Percentiles rank a stretch among this genome's conserved stretches.
These are phyloP conservation scores for Nothocercus julius DNA, from an alignment of 2,113 vertebrate genomes.

Conservation along the genomic window DNA sequence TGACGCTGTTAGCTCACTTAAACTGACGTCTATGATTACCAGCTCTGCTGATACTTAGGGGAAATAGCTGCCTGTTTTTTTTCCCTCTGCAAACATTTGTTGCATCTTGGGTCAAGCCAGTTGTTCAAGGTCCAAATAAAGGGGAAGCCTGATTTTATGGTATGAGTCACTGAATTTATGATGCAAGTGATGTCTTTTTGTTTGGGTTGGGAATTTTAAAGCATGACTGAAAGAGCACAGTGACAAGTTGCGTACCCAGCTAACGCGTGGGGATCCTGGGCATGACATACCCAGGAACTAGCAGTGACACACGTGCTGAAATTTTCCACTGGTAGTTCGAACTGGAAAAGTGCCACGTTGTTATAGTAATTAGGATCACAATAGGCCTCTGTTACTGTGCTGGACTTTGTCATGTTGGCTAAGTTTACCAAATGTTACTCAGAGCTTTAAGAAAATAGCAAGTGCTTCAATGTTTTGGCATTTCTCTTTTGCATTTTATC, in stretches of 20 bases:
- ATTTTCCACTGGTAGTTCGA: background rate
- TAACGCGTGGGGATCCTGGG: background rate
- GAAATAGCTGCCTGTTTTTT: conserved; percentile 11
- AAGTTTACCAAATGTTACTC: background rate
- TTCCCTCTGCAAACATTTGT: conserved; percentile 17
- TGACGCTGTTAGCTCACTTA: conserved; percentile 11
- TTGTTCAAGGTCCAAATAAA: conserved; percentile 37
- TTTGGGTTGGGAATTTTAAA: conserved; percentile 5
- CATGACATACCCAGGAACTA: background rate
- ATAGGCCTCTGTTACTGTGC: background rate
- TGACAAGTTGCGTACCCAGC: background rate
- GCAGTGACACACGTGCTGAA: background rate
- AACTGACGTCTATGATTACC: conserved; percentile 12
- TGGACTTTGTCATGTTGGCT: background rate
- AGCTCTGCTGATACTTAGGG: background rate
- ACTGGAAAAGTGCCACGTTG: background rate
- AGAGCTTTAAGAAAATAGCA: background rate
- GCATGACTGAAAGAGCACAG: background rate
- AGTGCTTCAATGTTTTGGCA: background rate
- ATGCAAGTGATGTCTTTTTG: background rate
- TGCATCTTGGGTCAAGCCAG: conserved; percentile 17
- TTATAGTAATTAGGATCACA: background rate
- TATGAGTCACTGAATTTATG: conserved; percentile 12
- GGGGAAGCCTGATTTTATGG: conserved; percentile 48
- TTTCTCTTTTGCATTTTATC: background rate